phyloP scores from a whole-genome alignment of 2,113 vertebrate species.

The Trachemys scripta region DNA sequence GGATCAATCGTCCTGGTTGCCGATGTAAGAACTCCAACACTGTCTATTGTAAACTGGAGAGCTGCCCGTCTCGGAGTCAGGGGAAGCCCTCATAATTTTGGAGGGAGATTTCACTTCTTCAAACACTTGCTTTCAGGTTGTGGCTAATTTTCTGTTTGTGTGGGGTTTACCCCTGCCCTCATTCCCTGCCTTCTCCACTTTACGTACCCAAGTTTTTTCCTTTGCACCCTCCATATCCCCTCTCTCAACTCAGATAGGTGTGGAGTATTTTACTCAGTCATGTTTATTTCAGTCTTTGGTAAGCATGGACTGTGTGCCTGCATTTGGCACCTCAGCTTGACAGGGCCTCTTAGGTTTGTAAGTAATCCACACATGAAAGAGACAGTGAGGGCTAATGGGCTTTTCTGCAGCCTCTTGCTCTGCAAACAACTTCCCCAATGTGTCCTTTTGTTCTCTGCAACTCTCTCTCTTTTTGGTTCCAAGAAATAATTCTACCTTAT shows the following conservation, averaged over 20 bases:
- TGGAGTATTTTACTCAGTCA: constrained; percentile 13
- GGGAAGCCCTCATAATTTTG: constrained; percentile 93
- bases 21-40: constrained; percentile 99
- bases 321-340: constrained; percentile 76
- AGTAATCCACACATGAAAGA: constrained; percentile 67
- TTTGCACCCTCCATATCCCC: constrained; percentile 46
- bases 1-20: constrained; percentile 91
- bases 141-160: constrained; percentile 67
- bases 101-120: constrained; percentile 66
- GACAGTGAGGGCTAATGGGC: constrained; percentile 55
- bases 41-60: constrained; percentile 98
- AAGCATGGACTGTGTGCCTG: constrained; percentile 74
- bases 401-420: constrained; percentile 77
- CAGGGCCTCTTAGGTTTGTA: constrained; percentile 75
- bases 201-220: constrained; percentile 74
- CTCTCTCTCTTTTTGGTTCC: constrained; percentile 12
- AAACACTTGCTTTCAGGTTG: constrained; percentile 74
- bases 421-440: constrained; percentile 84
- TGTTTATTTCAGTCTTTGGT: constrained; percentile 62
- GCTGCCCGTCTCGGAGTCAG: constrained; percentile 86
- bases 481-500: constrained; percentile 46
- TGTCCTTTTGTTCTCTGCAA: constrained; percentile 47
- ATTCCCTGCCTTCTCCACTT: constrained; percentile 52
- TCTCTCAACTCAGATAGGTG: constrained; percentile 40
- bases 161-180: constrained; percentile 64